A percentile compares a stretch with the other conserved stretches of the same genome.
Evolutionary conservation across 2,113 vertebrate genomes (phyloP).

Genomic region (Taurulus bubalis): DNA sequence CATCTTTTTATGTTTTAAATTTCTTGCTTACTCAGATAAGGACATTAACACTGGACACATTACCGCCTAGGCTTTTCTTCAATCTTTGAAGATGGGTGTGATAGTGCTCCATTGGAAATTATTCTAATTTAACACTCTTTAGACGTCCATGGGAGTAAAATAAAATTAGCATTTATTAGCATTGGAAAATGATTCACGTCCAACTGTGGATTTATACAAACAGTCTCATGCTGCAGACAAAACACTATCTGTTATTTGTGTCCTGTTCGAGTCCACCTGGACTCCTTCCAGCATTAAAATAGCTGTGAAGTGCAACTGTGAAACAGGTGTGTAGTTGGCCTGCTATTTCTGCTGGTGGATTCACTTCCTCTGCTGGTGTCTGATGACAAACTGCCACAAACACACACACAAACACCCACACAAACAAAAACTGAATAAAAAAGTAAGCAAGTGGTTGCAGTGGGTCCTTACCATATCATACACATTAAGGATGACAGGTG

Average conservation of each 20-base stretch:
- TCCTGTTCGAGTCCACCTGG: not conserved
- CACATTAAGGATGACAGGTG: constrained; percentile 95
- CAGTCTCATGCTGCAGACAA: not conserved
- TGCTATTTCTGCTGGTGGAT: constrained; percentile 8
- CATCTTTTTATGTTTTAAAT: not conserved
- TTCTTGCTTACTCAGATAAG: not conserved
- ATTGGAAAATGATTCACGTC: not conserved
- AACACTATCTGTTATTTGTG: not conserved
- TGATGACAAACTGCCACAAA: constrained; percentile 3
- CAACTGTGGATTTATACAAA: not conserved
- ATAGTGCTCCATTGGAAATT: not conserved
- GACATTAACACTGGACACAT: not conserved
- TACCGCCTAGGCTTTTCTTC: not conserved
- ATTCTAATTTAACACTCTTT: not conserved
- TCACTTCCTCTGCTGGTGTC: constrained; percentile 30
- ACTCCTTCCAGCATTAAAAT: constrained; percentile 6
- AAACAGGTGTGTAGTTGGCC: constrained; percentile 29
- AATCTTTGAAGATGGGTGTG: constrained; percentile 4
- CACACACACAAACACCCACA: not conserved
- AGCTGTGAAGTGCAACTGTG: constrained; percentile 19
- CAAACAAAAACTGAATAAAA: not conserved
- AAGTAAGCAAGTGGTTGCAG: not conserved
- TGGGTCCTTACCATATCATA: constrained; percentile 93
- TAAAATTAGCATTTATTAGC: not conserved
- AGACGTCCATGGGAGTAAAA: not conserved